A percentile compares a stretch with the other conserved stretches of the same genome.
phyloP scores from a whole-genome alignment of 2,797 vertebrate species.

The Xenopus petersii region DNA sequence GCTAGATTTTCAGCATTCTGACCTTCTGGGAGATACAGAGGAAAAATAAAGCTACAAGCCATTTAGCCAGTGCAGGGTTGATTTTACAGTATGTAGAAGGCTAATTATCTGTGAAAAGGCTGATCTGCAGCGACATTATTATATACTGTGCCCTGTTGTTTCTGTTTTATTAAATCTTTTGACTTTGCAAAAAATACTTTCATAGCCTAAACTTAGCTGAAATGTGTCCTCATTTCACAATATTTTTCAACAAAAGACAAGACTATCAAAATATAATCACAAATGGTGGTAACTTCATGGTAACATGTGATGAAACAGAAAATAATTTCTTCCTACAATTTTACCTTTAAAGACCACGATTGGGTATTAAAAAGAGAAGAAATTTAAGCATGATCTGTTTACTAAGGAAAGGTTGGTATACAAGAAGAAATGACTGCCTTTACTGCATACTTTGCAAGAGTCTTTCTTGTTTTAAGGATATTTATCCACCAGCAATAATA shows the following conservation, averaged over 20 bases:
- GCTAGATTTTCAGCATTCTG: constrained; percentile 73
- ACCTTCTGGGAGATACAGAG: constrained; percentile 80
- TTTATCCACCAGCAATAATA: constrained; percentile 83
- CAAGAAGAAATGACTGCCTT: constrained; percentile 74
- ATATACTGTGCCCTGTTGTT: constrained; percentile 68
- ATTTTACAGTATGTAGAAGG: constrained; percentile 80
- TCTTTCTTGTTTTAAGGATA: constrained; percentile 77
- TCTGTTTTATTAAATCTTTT: constrained; percentile 74
- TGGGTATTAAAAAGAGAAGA: constrained; percentile 60
- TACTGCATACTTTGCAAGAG: constrained; percentile 75
- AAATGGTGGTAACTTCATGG: not conserved
- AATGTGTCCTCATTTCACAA: not conserved
- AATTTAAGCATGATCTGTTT: constrained; percentile 79
- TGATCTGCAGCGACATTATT: constrained; percentile 75
- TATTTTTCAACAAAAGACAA: not conserved
- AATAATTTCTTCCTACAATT: constrained; percentile 42
- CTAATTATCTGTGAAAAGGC: constrained; percentile 82
- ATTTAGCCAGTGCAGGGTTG: constrained; percentile 79
- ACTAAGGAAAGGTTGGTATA: constrained; percentile 72
- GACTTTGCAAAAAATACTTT: constrained; percentile 58
- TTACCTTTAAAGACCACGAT: constrained; percentile 42
- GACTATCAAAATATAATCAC: not conserved
- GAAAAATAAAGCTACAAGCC: constrained; percentile 75
- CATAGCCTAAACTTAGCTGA: constrained; percentile 51
- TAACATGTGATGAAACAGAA: constrained; percentile 29